Evolutionary conservation across 1,140 invertebrate species (phyloP).

Genomic region (Condylostylus longicornis): DNA sequence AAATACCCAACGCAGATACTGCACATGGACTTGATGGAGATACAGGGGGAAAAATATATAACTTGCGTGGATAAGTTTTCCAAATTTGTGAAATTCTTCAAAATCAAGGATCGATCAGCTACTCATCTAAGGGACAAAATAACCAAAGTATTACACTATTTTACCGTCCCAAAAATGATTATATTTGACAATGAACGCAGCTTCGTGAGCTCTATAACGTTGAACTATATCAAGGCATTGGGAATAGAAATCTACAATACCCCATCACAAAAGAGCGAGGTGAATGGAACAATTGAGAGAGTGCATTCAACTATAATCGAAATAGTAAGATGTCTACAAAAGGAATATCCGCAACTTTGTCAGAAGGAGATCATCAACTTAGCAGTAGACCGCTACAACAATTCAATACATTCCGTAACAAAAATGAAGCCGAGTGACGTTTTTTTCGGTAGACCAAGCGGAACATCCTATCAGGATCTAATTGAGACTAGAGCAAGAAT

Average conservation of each 20-base stretch:
- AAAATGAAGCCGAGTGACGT: no score
- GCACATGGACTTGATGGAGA: constrained; percentile 2
- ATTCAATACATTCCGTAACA: no score
- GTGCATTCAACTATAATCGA: constrained; percentile 6
- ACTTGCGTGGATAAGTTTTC: constrained; percentile 7
- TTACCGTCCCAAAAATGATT: neutral
- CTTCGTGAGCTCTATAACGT: constrained; percentile 4
- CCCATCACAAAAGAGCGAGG: constrained; percentile 3
- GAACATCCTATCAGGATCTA: no score
- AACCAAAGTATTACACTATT: no score
- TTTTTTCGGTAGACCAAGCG: no score
- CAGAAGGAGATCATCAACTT: constrained; percentile 1
- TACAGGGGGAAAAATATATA: constrained; percentile 4
- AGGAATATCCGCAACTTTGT: constrained; percentile 1
- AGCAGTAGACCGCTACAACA: constrained; percentile 4
- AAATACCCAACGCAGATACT: constrained; percentile 4
- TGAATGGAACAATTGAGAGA: constrained; percentile 5
- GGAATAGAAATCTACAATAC: constrained; percentile 2
- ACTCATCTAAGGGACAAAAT: constrained; percentile 4
- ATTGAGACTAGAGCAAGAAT: no score
- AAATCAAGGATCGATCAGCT: constrained; percentile 1
- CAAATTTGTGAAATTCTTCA: constrained; percentile 8
- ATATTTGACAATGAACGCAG: constrained; percentile 3
- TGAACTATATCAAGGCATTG: neutral
- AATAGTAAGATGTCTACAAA: constrained; percentile 2